These are phyloP conservation scores for Nebria ingens DNA, from an alignment of 1,140 invertebrate species.

Conservation along the genomic window DNA sequence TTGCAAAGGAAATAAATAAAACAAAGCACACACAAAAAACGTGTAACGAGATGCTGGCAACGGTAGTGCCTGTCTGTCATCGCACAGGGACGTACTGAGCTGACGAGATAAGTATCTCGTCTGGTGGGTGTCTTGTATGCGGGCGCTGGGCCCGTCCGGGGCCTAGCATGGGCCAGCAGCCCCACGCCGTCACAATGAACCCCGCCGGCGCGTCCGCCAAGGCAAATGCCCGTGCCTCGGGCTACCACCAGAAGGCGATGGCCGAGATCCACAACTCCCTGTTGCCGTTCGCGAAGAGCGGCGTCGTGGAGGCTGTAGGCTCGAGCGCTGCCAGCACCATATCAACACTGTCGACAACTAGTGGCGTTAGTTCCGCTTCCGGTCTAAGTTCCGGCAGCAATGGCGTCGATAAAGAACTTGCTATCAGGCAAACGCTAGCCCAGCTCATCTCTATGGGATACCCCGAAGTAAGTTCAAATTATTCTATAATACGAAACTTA, in stretches of 20 bases:
- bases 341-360: conserved; percentile 53
- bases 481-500: too few species aligned
- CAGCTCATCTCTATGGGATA: conserved; percentile 50
- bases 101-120: too few species aligned
- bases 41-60: too few species aligned
- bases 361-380: conserved; percentile 44
- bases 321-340: conserved; percentile 68
- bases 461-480: conserved; percentile 40
- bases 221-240: conserved; percentile 62
- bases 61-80: too few species aligned
- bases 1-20: too few species aligned
- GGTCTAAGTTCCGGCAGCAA: conserved; percentile 47
- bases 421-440: conserved; percentile 30
- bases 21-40: too few species aligned
- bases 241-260: conserved; percentile 79
- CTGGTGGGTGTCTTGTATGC: neutral
- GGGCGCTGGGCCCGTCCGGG: conserved; percentile 27
- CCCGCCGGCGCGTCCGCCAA: conserved; percentile 48
- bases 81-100: too few species aligned
- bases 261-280: conserved; percentile 78
- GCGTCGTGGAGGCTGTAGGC: conserved; percentile 45
- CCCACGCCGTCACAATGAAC: conserved; percentile 49
- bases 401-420: conserved; percentile 44
- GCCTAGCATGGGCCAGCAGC: conserved; percentile 53
- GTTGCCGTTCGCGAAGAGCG: conserved; percentile 70